These are phyloP conservation scores for Echinarachnius parma DNA, from an alignment of 53 echinoderm and acorn worm species.

Conservation along the genomic window DNA sequence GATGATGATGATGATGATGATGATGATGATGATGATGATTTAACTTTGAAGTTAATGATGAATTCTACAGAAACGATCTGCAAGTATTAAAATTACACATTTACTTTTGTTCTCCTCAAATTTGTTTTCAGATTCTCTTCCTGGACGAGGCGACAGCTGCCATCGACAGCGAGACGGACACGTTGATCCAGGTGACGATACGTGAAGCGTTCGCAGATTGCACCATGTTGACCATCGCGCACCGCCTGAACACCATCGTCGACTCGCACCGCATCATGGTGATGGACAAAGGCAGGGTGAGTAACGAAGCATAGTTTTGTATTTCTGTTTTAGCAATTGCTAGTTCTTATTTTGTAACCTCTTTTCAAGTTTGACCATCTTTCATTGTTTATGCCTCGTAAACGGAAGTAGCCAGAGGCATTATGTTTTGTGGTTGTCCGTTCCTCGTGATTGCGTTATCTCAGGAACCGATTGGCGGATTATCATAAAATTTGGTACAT, in stretches of 20 bases:
- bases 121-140: constrained; percentile 46
- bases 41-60: not conserved
- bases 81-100: not conserved
- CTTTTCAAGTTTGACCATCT: too few relatives aligned
- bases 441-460: too few relatives aligned
- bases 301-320: not conserved
- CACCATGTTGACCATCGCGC: constrained; percentile 68
- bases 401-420: too few relatives aligned
- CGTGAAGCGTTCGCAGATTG: constrained; percentile 54
- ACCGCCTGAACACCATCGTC: constrained; percentile 59
- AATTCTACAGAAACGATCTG: too few relatives aligned
- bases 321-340: not conserved
- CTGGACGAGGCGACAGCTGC: constrained; percentile 68
- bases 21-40: not conserved
- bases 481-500: too few relatives aligned
- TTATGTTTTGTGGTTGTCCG: too few relatives aligned
- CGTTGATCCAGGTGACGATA: constrained; percentile 56
- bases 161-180: constrained; percentile 65
- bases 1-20: not conserved
- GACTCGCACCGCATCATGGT: constrained; percentile 67
- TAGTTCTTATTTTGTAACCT: not conserved
- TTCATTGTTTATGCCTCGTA: too few relatives aligned
- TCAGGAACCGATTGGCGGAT: too few relatives aligned
- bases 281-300: constrained; percentile 54
- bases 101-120: not conserved